Percentiles rank a stretch among this genome's conserved stretches.
These are phyloP conservation scores for Amniataba percoides DNA, from an alignment of 2,797 vertebrate species.

Conservation along the genomic window DNA sequence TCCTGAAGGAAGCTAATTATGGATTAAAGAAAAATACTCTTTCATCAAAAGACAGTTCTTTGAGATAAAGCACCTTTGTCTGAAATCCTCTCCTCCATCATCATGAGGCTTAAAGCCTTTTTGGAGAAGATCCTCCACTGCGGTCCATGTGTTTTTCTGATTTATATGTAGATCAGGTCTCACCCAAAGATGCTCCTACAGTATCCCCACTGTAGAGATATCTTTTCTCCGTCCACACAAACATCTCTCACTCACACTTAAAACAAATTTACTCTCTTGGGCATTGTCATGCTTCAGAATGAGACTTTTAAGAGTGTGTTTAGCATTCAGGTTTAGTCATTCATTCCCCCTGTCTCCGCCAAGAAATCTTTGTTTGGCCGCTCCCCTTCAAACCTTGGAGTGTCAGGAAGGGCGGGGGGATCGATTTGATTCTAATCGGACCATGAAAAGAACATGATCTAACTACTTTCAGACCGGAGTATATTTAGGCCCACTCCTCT, in stretches of 20 bases:
- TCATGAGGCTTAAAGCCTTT: slow-evolving; percentile 26
- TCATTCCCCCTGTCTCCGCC: slow-evolving; percentile 92
- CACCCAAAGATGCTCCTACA: slow-evolving; percentile 51
- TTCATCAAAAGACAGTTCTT: slow-evolving; percentile 36
- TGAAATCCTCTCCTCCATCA: slow-evolving; percentile 37
- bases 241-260: slow-evolving; percentile 71
- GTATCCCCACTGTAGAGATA: slow-evolving; percentile 48
- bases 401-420: slow-evolving; percentile 94
- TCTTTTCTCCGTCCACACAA: slow-evolving; percentile 56
- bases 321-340: slow-evolving; percentile 98
- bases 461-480: slow-evolving; percentile 99
- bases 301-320: slow-evolving; percentile 93
- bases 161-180: slow-evolving; percentile 70
- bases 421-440: slow-evolving; percentile 99
- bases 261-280: slow-evolving; percentile 84
- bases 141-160: slow-evolving; percentile 57
- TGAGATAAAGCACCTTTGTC: slow-evolving; percentile 36
- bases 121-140: slow-evolving; percentile 43
- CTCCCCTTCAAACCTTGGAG: slow-evolving; percentile 94
- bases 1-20: slow-evolving; percentile 29
- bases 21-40: slow-evolving; percentile 24
- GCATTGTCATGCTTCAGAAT: slow-evolving; percentile 90
- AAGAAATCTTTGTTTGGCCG: slow-evolving; percentile 93
- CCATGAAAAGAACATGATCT: slow-evolving; percentile 99
- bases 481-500: slow-evolving; percentile 96